phyloP scores from a whole-genome alignment of 2,113 vertebrate genomes.

The Platysternon megacephalum region DNA sequence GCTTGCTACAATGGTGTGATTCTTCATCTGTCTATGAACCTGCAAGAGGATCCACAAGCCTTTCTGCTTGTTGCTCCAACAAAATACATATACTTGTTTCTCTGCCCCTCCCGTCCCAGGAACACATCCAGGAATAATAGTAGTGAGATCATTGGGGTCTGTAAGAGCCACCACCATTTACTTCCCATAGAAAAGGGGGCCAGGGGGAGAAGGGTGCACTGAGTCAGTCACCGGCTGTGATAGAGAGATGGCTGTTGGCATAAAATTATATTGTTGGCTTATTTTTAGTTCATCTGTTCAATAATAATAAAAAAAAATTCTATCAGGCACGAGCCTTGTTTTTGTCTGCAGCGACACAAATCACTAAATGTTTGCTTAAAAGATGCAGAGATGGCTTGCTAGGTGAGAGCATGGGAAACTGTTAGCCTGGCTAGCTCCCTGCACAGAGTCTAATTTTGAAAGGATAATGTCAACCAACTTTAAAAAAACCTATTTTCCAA shows the following conservation, averaged over 20 bases:
- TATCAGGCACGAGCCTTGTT: constrained; percentile 73
- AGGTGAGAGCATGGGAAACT: neutral
- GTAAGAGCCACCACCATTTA: constrained; percentile 18
- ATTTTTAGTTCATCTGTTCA: constrained; percentile 83
- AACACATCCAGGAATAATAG: neutral
- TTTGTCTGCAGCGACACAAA: constrained; percentile 26
- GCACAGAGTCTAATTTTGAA: neutral
- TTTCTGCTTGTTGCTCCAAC: constrained; percentile 70
- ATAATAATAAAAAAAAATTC: constrained; percentile 82
- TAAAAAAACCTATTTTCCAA: neutral
- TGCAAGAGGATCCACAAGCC: constrained; percentile 59
- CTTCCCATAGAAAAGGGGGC: constrained; percentile 28
- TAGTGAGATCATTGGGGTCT: constrained; percentile 10
- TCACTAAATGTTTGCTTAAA: neutral
- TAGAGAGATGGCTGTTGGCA: constrained; percentile 76
- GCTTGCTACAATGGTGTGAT: constrained; percentile 20
- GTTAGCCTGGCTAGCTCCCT: neutral
- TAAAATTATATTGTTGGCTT: constrained; percentile 79
- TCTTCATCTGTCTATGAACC: constrained; percentile 22
- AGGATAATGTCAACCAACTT: neutral
- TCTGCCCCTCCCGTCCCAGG: constrained; percentile 46
- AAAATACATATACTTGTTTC: constrained; percentile 30
- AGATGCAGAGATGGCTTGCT: neutral
- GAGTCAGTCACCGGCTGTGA: constrained; percentile 67
- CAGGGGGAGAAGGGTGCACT: constrained; percentile 3